phyloP scores from a whole-genome alignment of 2,888 invertebrate genomes.

The Acleris laterana region DNA sequence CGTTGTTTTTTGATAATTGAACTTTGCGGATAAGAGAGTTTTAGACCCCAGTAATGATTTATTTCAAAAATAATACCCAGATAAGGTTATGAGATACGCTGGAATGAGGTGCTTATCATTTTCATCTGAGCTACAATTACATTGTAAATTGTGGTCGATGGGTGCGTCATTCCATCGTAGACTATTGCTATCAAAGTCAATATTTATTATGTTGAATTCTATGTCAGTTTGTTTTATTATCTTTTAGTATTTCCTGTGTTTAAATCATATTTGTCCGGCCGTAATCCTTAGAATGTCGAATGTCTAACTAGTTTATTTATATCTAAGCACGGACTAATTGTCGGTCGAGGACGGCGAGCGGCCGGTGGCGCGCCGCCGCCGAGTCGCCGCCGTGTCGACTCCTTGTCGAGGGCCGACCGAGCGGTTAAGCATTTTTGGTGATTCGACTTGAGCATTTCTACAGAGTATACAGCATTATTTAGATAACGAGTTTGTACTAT shows the following conservation, averaged over 20 bases:
- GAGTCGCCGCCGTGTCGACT: background rate
- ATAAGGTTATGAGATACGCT: slow-evolving; percentile 12
- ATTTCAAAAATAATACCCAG: background rate
- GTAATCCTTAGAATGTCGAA: slow-evolving; percentile 43
- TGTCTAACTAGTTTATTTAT: slow-evolving; percentile 47
- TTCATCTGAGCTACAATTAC: background rate
- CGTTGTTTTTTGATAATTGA: slow-evolving; percentile 37
- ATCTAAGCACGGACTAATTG: slow-evolving; percentile 45
- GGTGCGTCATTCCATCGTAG: slow-evolving; percentile 22
- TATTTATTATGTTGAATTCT: slow-evolving; percentile 40
- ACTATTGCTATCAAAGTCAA: slow-evolving; percentile 35
- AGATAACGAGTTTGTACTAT: slow-evolving; percentile 48
- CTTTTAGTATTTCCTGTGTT: slow-evolving; percentile 52
- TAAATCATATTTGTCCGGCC: slow-evolving; percentile 49
- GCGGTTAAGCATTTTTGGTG: slow-evolving; percentile 55
- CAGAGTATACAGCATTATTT: slow-evolving; percentile 47
- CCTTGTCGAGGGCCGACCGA: slow-evolving; percentile 15
- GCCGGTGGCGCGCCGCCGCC: background rate
- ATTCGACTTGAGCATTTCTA: slow-evolving; percentile 66
- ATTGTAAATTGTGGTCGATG: slow-evolving; percentile 40
- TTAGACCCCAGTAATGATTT: slow-evolving; percentile 2
- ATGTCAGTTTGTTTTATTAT: slow-evolving; percentile 45
- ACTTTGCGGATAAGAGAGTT: slow-evolving; percentile 13
- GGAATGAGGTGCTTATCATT: slow-evolving; percentile 2
- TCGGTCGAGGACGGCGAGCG: slow-evolving; percentile 29